Conservation (phyloP, 1,140 invertebrate species). For the Macrobrachium rosenbergii region DNA sequence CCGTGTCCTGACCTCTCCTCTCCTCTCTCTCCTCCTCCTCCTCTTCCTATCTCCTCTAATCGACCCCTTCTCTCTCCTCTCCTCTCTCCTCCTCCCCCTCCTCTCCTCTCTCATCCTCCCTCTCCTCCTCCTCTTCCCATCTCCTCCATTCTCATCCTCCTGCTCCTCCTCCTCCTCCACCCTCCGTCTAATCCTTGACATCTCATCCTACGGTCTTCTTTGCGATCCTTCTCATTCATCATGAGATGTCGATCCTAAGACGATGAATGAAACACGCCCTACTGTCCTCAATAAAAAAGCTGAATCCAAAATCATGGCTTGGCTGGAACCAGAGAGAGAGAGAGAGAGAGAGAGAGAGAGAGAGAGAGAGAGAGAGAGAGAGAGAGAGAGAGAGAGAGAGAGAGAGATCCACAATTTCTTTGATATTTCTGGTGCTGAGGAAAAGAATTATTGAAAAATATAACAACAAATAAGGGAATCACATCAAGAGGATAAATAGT, state of each 20-base stretch:
- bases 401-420: too few species aligned
- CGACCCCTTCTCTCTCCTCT: background rate
- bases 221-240: background rate
- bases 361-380: background rate
- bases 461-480: too few species aligned
- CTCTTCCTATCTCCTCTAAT: background rate
- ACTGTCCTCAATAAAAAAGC: background rate
- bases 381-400: slow-evolving; percentile 20
- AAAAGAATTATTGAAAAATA: too few species aligned
- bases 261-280: too few species aligned
- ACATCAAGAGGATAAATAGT: too few species aligned
- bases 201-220: background rate
- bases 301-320: background rate
- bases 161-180: background rate
- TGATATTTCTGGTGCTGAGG: too few species aligned
- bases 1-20: background rate
- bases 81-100: background rate
- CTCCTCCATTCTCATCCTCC: background rate
- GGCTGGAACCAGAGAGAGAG: background rate
- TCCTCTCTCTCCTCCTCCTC: slow-evolving; percentile 7
- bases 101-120: background rate
- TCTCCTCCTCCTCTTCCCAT: background rate
- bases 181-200: background rate
- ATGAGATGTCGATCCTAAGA: too few species aligned
- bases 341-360: slow-evolving; percentile 26